Base-by-base conservation (phyloP, 30 jellyfish, hydroid and myxozoan genomes). In the Cassiopea andromeda region DNA sequence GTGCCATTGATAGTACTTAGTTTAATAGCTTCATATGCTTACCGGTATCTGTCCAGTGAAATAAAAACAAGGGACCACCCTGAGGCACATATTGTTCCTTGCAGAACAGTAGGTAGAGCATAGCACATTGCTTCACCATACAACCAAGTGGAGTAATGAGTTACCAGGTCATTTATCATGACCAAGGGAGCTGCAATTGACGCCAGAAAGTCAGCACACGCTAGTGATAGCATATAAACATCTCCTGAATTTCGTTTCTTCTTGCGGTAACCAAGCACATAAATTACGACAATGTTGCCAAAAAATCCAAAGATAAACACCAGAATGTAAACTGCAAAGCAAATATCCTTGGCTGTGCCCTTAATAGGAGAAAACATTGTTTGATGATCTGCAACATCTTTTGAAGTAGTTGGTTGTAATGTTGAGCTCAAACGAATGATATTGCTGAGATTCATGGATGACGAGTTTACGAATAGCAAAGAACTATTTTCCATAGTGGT, bases 41-140 rank as follows among this genome's bases (percentile, higher is more conserved):
- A 84, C 92, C 92, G 76, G 85, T 81, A 83, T 43, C 97, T 76
- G 60, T 90, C 97, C 74, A 78, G 75, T 12, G 92, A 66, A n/a
- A 90, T 90, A 78, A 76, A 49, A 7, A 90, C 89, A 16, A 90
- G 81, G 1, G 84, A 72, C 88, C 97, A 85, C 27, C 74, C 77
- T 5, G 97, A 90, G 3, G 84, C 89, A 0, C 84, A 45, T 59
- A 82, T 44, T 1, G 91, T 81, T 0, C 46, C 68, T 17, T 81
- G 97, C 12, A 60, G 44, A 1, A 82, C 57, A 19, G 83, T 70
- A 43, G 97, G 97, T 9, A 90, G 38, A 50, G 82, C 48, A 48
- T 82, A 67, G 90, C 97, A 90, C 74, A 78, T 81, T 16, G 73
- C 81, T 38, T 66, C 54, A 5, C 97, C 97, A 59, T 78, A 90